These are phyloP conservation scores for Nannobrachium achirus DNA, from an alignment of 2,113 vertebrate genomes.

Conservation along the genomic window DNA sequence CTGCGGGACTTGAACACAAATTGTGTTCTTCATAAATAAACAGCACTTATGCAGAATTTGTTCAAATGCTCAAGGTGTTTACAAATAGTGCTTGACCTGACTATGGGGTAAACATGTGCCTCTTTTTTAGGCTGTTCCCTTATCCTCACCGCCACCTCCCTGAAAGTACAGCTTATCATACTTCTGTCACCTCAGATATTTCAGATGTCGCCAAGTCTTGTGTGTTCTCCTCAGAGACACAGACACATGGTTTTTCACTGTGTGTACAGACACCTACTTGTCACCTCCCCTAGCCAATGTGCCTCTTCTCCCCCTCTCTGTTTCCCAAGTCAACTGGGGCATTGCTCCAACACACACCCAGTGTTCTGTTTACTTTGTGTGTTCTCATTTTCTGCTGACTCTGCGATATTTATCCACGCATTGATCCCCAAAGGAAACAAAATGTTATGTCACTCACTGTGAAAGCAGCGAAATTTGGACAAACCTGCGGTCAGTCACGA, in stretches of 20 bases:
- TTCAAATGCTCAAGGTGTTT: neutral
- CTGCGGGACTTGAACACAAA: too few species aligned
- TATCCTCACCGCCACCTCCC: constrained; percentile 43
- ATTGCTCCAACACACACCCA: constrained; percentile 50
- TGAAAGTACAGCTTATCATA: constrained; percentile 48
- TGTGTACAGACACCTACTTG: constrained; percentile 19
- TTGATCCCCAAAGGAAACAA: constrained; percentile 35
- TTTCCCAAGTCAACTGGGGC: constrained; percentile 30
- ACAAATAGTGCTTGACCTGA: neutral
- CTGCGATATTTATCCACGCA: constrained; percentile 44
- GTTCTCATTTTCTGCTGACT: constrained; percentile 44
- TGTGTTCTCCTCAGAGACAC: neutral
- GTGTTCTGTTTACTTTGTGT: constrained; percentile 42
- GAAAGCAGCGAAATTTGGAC: neutral
- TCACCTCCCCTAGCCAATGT: neutral
- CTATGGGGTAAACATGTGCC: constrained; percentile 32
- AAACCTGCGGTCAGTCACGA: neutral
- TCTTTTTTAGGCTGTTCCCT: constrained; percentile 6
- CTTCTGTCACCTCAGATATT: constrained; percentile 53
- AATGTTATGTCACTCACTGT: neutral
- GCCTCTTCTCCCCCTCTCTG: constrained; percentile 7
- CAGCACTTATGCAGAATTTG: neutral
- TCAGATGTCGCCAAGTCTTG: constrained; percentile 20
- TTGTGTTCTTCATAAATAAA: neutral
- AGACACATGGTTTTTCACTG: neutral